phyloP scores from a whole-genome alignment of 2,113 vertebrate genomes.

The Ammodytes marinus region DNA sequence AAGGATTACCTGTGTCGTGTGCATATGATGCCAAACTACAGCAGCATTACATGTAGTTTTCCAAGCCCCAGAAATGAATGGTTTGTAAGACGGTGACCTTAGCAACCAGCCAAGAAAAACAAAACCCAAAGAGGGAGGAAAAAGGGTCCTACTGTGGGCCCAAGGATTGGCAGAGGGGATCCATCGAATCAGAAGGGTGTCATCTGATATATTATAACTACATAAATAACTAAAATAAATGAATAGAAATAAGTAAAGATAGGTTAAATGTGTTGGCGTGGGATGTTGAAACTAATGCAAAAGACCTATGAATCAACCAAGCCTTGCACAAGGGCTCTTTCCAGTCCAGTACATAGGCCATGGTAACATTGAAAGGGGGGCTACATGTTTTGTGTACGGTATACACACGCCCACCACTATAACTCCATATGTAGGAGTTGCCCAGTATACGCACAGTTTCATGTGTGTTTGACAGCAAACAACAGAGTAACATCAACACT shows the following conservation, averaged over 20 bases:
- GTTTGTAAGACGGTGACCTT: conserved; percentile 54
- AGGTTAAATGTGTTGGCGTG: conserved; percentile 49
- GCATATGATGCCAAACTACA: conserved; percentile 13
- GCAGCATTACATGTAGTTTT: background rate
- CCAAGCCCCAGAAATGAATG: conserved; percentile 25
- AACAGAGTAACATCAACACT: conserved; percentile 55
- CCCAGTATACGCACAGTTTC: conserved; percentile 49
- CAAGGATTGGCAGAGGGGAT: conserved; percentile 51
- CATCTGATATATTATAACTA: conserved; percentile 71
- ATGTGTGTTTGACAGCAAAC: conserved; percentile 74
- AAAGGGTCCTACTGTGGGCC: conserved; percentile 31
- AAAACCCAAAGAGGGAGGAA: conserved; percentile 22
- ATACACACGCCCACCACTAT: conserved; percentile 45
- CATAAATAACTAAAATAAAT: too few species aligned
- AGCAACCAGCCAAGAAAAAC: conserved; percentile 51
- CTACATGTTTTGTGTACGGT: conserved; percentile 55
- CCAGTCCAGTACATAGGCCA: background rate
- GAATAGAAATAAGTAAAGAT: conserved; percentile 36
- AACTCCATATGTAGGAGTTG: conserved; percentile 27
- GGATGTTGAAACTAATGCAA: conserved; percentile 21
- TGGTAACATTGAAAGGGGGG: conserved; percentile 9
- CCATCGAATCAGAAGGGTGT: conserved; percentile 49
- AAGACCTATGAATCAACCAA: conserved; percentile 2
- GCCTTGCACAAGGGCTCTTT: background rate
- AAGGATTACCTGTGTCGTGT: conserved; percentile 8